phyloP scores from a whole-genome alignment of 2,797 vertebrate species.

The Cheirogaleus major region DNA sequence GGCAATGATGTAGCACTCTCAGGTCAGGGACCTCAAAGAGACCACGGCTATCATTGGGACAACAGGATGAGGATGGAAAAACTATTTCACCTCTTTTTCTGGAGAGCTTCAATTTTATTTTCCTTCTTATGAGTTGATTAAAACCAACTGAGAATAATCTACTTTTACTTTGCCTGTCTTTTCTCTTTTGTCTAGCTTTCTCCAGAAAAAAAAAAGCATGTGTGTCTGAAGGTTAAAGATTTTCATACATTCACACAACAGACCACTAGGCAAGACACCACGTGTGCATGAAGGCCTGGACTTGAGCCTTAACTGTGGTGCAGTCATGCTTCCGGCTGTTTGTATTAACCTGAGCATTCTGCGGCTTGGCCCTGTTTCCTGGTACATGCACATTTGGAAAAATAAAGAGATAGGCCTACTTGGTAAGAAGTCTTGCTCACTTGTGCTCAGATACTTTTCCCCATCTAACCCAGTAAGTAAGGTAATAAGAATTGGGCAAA shows the following conservation, averaged over 20 bases:
- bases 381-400: background rate
- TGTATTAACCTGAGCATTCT: background rate
- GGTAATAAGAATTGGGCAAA: background rate
- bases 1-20: background rate
- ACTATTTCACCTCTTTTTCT: background rate
- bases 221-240: background rate
- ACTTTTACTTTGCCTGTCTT: background rate
- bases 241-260: background rate
- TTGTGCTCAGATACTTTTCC: background rate
- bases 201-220: background rate
- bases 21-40: background rate
- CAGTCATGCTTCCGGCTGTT: rapidly evolving
- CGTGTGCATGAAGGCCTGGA: rapidly evolving
- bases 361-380: background rate
- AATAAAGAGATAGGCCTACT: background rate
- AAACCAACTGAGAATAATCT: background rate
- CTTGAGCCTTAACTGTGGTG: background rate
- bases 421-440: background rate
- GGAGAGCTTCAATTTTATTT: background rate
- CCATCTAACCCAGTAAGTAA: background rate
- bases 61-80: background rate
- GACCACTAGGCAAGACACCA: background rate
- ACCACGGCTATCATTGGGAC: rapidly evolving
- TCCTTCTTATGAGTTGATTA: background rate
- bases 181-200: background rate